These are phyloP conservation scores for Gonioctena quinquepunctata DNA, from an alignment of 1,140 invertebrate species.

Conservation along the genomic window DNA sequence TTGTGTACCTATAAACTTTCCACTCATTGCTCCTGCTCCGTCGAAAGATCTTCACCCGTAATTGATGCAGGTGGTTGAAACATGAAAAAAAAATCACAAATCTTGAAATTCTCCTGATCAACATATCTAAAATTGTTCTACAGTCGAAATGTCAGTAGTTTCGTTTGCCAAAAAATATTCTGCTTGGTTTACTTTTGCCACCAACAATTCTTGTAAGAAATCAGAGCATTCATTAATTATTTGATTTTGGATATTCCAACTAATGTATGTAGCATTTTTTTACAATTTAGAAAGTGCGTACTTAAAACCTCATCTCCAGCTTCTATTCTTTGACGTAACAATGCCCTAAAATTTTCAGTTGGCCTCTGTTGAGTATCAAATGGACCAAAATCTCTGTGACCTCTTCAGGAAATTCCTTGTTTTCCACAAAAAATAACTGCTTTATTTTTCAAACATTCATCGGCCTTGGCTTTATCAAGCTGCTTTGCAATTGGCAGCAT, in stretches of 20 bases:
- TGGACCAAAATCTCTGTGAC: not conserved
- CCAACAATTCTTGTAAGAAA: constrained; percentile 6
- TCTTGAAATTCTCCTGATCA: not conserved
- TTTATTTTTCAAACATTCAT: not conserved
- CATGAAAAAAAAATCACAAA: constrained; percentile 8
- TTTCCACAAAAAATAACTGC: constrained; percentile 1
- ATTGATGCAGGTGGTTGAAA: not conserved
- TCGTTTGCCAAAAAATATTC: constrained; percentile 14
- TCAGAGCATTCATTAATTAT: constrained; percentile 13
- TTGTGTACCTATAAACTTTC: not conserved
- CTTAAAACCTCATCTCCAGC: not conserved
- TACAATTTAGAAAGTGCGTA: not conserved
- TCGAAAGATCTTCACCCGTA: not conserved
- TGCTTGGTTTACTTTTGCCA: not conserved
- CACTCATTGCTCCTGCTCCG: not conserved
- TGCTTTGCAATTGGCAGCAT: not conserved
- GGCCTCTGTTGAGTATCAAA: not conserved
- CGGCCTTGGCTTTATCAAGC: not conserved
- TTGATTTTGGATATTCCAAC: constrained; percentile 10
- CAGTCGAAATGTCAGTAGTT: not conserved
- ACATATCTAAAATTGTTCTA: constrained; percentile 1
- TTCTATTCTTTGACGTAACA: constrained; percentile 3
- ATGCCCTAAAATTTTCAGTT: not conserved
- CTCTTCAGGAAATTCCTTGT: constrained; percentile 11
- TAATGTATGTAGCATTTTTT: constrained; percentile 16